phyloP scores from a whole-genome alignment of 1,140 invertebrate species.

The Drosophila ogumai region DNA sequence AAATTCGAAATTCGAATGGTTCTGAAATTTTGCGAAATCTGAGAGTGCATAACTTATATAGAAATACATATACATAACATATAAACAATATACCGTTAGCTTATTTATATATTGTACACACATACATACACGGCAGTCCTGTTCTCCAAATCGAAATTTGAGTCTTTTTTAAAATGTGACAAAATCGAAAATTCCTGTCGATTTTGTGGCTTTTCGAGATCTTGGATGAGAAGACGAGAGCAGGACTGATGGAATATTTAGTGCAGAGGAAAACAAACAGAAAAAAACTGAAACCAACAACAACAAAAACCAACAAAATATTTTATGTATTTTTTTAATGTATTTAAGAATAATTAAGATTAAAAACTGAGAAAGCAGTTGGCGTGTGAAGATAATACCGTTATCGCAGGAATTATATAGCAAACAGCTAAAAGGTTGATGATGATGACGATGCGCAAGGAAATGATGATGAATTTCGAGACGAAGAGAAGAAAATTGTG shows the following conservation, averaged over 20 bases:
- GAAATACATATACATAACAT: slow-evolving; percentile 60
- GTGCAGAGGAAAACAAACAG: slow-evolving; percentile 21
- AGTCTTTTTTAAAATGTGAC: slow-evolving; percentile 1
- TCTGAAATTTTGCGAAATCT: slow-evolving; percentile 44
- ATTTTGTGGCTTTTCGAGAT: neutral
- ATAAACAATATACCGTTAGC: slow-evolving; percentile 78
- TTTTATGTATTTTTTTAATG: slow-evolving; percentile 83
- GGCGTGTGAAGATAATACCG: slow-evolving; percentile 43
- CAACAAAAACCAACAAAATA: slow-evolving; percentile 63
- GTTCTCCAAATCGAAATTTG: slow-evolving; percentile 16
- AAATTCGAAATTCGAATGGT: slow-evolving; percentile 27
- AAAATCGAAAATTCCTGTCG: slow-evolving; percentile 2
- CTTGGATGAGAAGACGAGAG: slow-evolving; percentile 24
- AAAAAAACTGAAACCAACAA: slow-evolving; percentile 24
- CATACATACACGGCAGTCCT: slow-evolving; percentile 41
- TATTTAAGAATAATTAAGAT: slow-evolving; percentile 81
- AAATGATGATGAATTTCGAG: slow-evolving; percentile 61
- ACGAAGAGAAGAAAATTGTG: slow-evolving; percentile 31
- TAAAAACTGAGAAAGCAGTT: slow-evolving; percentile 38
- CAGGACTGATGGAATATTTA: slow-evolving; percentile 33
- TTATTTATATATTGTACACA: slow-evolving; percentile 78
- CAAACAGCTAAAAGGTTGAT: slow-evolving; percentile 37
- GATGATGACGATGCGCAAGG: slow-evolving; percentile 61
- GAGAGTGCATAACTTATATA: slow-evolving; percentile 64
- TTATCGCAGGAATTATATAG: slow-evolving; percentile 51